A percentile compares a stretch with the other conserved stretches of the same genome.
These are phyloP conservation scores for Parelbella ahira DNA, from an alignment of 2,888 invertebrate genomes.

Conservation along the genomic window DNA sequence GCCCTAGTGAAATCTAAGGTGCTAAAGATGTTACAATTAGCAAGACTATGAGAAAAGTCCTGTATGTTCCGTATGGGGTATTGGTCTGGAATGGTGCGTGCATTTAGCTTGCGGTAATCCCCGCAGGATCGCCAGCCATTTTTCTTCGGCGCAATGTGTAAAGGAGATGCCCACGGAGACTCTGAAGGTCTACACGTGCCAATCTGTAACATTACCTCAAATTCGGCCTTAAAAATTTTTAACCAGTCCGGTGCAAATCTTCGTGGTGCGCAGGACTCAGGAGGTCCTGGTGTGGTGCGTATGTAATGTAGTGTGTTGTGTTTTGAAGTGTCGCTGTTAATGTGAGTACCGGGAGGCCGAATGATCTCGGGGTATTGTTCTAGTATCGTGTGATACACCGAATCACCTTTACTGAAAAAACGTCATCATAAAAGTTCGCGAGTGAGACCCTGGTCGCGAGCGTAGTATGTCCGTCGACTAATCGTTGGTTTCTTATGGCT, in stretches of 20 bases:
- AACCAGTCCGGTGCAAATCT: background rate
- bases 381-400: background rate
- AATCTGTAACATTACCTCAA: constrained; percentile 1
- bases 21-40: constrained; percentile 18
- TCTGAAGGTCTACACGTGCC: constrained; percentile 2
- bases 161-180: constrained; percentile 25
- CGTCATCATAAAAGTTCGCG: background rate
- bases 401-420: background rate
- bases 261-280: constrained; percentile 1
- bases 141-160: constrained; percentile 25
- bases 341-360: background rate
- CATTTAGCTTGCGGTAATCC: constrained; percentile 24
- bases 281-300: constrained; percentile 1
- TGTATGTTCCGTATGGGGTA: constrained; percentile 22
- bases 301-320: background rate
- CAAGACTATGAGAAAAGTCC: constrained; percentile 22
- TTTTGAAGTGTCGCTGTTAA: background rate
- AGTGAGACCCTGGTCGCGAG: no score
- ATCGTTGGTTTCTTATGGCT: constrained; percentile 31
- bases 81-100: constrained; percentile 21
- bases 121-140: constrained; percentile 27
- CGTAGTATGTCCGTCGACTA: no score
- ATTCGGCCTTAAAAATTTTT: constrained; percentile 3
- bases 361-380: background rate
- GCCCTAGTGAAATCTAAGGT: constrained; percentile 30